phyloP scores from a whole-genome alignment of 2,888 invertebrate species.

The Tanytarsus gracilentus region DNA sequence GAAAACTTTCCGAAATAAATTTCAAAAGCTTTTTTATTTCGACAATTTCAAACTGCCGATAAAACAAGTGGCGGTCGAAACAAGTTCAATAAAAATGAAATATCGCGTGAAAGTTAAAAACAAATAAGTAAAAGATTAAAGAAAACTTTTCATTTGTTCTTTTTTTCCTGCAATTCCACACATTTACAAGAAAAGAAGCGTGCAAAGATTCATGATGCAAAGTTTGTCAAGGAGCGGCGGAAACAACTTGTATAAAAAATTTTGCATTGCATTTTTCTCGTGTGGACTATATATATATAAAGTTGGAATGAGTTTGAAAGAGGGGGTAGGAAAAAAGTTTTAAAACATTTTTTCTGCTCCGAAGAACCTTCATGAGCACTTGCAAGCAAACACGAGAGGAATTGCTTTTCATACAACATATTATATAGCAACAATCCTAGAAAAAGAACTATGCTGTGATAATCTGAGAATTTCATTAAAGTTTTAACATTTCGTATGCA shows the following conservation, averaged over 20 bases:
- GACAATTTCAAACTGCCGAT: too few relatives aligned
- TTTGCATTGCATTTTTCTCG: constrained; percentile 1
- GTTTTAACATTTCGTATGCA: constrained; percentile 15
- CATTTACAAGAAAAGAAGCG: constrained; percentile 36
- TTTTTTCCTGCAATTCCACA: constrained; percentile 37
- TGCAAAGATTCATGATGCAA: constrained; percentile 13
- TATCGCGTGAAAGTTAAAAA: neutral
- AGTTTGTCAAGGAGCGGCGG: constrained; percentile 15
- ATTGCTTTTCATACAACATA: too few relatives aligned
- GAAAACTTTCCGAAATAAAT: neutral
- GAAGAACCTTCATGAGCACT: neutral
- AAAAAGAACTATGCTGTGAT: constrained; percentile 1
- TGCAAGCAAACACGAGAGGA: too few relatives aligned
- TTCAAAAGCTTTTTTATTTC: too few relatives aligned
- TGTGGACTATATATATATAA: neutral
- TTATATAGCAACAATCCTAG: neutral
- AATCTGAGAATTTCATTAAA: constrained; percentile 23
- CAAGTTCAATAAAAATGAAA: constrained; percentile 15
- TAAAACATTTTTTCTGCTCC: neutral
- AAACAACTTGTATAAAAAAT: neutral
- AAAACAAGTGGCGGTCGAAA: neutral
- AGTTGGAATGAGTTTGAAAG: too few relatives aligned
- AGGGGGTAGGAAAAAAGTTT: neutral
- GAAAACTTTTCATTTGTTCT: constrained; percentile 29
- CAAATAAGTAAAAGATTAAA: constrained; percentile 11